phyloP scores from a whole-genome alignment of 2,797 vertebrate genomes.

The Siniperca scherzeri region DNA sequence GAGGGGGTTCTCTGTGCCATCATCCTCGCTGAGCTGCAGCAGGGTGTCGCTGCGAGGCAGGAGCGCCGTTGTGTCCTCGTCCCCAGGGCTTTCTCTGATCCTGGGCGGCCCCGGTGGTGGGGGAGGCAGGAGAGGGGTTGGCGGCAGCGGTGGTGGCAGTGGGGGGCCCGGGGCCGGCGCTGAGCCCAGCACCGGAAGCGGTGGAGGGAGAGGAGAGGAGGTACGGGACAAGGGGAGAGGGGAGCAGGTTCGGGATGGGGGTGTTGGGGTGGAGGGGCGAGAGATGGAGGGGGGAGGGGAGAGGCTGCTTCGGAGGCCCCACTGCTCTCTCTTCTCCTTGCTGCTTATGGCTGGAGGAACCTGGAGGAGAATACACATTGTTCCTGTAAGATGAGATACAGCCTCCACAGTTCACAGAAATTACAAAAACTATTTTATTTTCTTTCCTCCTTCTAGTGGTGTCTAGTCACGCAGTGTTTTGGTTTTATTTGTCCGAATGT shows the following conservation, averaged over 20 bases:
- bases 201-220: slow-evolving; percentile 82
- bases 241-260: slow-evolving; percentile 72
- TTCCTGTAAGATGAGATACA: not conserved
- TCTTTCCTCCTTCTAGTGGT: no score
- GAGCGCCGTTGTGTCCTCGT: slow-evolving; percentile 92
- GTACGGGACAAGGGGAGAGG: slow-evolving; percentile 74
- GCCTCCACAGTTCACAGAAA: not conserved
- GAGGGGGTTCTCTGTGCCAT: slow-evolving; percentile 93
- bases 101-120: slow-evolving; percentile 24
- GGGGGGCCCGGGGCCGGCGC: slow-evolving; percentile 75
- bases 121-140: slow-evolving; percentile 39
- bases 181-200: slow-evolving; percentile 78
- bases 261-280: slow-evolving; percentile 74
- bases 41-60: slow-evolving; percentile 88
- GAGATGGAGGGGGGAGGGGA: slow-evolving; percentile 82
- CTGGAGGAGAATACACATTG: slow-evolving; percentile 56
- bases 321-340: slow-evolving; percentile 83
- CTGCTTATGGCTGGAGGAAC: slow-evolving; percentile 70
- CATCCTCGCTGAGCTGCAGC: slow-evolving; percentile 91
- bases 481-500: not conserved
- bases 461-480: not conserved
- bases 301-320: slow-evolving; percentile 82
- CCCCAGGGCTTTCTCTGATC: slow-evolving; percentile 88
- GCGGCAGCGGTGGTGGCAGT: slow-evolving; percentile 57
- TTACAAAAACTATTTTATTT: not conserved